Evolutionary conservation across 2,888 invertebrate species (phyloP), one percentile per base, ranked within the genome.

Genomic region (Caprella mutica): DNA sequence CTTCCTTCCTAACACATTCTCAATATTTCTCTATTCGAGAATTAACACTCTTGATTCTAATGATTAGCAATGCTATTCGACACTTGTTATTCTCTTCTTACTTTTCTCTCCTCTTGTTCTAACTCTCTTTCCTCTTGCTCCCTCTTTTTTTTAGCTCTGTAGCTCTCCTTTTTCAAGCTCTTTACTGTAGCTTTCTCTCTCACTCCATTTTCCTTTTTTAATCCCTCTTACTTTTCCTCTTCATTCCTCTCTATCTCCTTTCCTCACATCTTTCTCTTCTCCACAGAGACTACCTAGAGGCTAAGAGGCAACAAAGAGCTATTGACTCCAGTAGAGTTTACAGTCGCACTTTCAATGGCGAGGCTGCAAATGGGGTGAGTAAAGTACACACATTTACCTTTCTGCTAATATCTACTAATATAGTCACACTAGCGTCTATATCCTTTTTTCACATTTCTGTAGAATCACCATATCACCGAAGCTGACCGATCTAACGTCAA

Each of bases 271-370:
- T 24, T 30, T 43, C 21, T n/a, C 23, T 38, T 52, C 21, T 30
- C 40, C 38, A 17, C 57, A 63, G 63, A 50, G 63, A 63, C 21
- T 63, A 63, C 30, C 52, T 63, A 19, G 63, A 63, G 38, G 59
- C 63, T 12, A 63, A 63, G 51, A 44, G 59, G n/a, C 63, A 63
- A 52, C 57, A 57, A 30, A 44, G 63, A 21, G 63, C 63, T 2
- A 30, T 63, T 21, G 63, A 63, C 29, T 56, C 54, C 39, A 57
- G 56, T 33, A 59, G 54, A 35, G 56, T 63, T 23, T 63, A 63
- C 50, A 55, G 59, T 21, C 51, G 63, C 12, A 55, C 51, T n/a
- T 52, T 44, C 12, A 29, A 42, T 6, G 61, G 58, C 26, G 58
- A 53, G 8, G 12, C 29, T 9, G 23, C 51, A 2, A 38, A 38